phyloP scores from a whole-genome alignment of 2,797 vertebrate species.

The Chelon labrosus region DNA sequence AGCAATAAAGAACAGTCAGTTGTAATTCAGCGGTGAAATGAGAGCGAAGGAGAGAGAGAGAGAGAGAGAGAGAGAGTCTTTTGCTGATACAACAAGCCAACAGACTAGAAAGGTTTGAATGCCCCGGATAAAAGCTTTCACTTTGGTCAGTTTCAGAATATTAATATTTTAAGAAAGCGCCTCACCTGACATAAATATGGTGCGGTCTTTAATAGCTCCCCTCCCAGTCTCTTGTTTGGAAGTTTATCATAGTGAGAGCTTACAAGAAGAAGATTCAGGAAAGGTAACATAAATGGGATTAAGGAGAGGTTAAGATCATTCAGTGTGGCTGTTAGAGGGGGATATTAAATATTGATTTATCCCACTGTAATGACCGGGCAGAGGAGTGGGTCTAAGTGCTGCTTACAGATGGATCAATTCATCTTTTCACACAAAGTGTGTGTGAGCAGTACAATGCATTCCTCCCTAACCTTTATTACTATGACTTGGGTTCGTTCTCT shows the following conservation, averaged over 20 bases:
- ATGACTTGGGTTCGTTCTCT: constrained; percentile 34
- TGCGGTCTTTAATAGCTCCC: constrained; percentile 83
- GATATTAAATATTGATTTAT: constrained; percentile 98
- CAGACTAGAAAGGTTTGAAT: constrained; percentile 72
- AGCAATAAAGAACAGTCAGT: constrained; percentile 80
- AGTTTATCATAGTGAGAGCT: constrained; percentile 89
- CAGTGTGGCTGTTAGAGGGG: constrained; percentile 85
- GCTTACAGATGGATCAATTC: constrained; percentile 91
- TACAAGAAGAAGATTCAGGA: constrained; percentile 86
- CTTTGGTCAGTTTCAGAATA: constrained; percentile 88
- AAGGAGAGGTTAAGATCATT: constrained; percentile 94
- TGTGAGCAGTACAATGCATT: constrained; percentile 84
- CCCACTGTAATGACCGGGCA: constrained; percentile 86
- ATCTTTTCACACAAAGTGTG: constrained; percentile 90
- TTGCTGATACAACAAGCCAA: constrained; percentile 79
- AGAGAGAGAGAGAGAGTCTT: constrained; percentile 65
- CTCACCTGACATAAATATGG: constrained; percentile 89
- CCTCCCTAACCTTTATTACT: constrained; percentile 66
- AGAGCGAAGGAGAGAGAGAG: constrained; percentile 55
- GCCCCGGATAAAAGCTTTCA: constrained; percentile 86
- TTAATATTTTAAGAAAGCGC: constrained; percentile 85
- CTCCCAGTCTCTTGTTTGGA: constrained; percentile 88
- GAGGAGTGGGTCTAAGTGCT: constrained; percentile 91
- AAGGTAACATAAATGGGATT: constrained; percentile 93
- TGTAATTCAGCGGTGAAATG: constrained; percentile 77